A percentile compares a stretch with the other conserved stretches of the same genome.
These are phyloP conservation scores for Talpa occidentalis DNA, from an alignment of 2,113 vertebrate genomes.

Conservation along the genomic window DNA sequence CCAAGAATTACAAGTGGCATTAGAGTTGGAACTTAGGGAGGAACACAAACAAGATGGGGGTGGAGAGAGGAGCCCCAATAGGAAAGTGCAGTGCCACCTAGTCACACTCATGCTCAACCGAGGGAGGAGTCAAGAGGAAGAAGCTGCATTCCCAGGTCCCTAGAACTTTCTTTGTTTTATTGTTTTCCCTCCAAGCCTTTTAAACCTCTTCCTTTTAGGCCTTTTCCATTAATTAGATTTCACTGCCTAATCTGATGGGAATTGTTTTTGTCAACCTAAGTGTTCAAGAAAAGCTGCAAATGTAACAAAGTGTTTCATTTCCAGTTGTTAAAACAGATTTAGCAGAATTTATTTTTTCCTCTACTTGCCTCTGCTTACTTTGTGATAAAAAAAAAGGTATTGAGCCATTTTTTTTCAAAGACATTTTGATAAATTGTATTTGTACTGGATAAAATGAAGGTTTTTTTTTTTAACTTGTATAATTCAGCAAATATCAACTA, in stretches of 20 bases:
- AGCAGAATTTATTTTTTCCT: neutral
- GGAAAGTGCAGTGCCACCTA: neutral
- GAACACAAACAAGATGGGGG: neutral
- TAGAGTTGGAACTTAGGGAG: neutral
- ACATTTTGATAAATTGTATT: slow-evolving; percentile 65
- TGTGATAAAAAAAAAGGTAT: slow-evolving; percentile 50
- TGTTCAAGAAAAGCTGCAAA: slow-evolving; percentile 15
- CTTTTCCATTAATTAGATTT: neutral
- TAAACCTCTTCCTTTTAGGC: neutral
- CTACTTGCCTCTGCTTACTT: slow-evolving; percentile 12
- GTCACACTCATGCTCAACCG: neutral
- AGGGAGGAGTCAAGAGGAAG: neutral
- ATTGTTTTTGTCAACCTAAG: neutral
- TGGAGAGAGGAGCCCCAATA: too few species aligned
- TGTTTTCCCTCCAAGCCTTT: neutral
- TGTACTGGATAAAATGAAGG: slow-evolving; percentile 60
- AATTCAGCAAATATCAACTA: slow-evolving; percentile 61
- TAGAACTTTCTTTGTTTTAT: neutral
- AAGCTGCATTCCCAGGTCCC: neutral
- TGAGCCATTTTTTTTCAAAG: slow-evolving; percentile 63
- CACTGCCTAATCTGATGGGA: neutral
- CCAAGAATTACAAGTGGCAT: neutral
- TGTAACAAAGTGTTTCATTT: neutral
- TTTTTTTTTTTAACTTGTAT: slow-evolving; percentile 41
- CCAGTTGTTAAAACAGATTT: slow-evolving; percentile 44